A percentile compares a stretch with the other conserved stretches of the same genome.
These are phyloP conservation scores for Eumacrocentrus americanus DNA, from an alignment of 2,888 invertebrate species.

Conservation along the genomic window DNA sequence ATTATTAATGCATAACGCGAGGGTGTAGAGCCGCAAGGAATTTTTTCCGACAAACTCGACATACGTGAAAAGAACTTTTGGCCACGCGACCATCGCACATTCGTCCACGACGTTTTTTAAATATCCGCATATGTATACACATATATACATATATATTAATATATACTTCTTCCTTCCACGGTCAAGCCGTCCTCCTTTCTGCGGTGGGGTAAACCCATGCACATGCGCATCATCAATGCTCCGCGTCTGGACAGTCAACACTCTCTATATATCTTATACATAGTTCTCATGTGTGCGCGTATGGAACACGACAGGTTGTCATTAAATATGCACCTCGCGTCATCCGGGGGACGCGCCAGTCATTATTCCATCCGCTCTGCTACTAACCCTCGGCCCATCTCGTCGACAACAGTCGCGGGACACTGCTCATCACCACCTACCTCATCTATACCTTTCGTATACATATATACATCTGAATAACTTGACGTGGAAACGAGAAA, in stretches of 20 bases:
- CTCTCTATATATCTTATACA: neutral
- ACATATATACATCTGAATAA: slow-evolving; percentile 4
- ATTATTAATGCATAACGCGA: neutral
- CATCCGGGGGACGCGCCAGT: slow-evolving; percentile 51
- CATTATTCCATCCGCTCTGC: slow-evolving; percentile 54
- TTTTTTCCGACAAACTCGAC: neutral
- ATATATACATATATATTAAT: neutral
- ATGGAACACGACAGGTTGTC: slow-evolving; percentile 34
- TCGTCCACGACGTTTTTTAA: slow-evolving; percentile 20
- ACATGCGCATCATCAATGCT: slow-evolving; percentile 3
- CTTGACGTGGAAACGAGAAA: neutral
- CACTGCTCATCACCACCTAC: slow-evolving; percentile 5
- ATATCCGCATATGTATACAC: neutral
- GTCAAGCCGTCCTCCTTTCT: neutral
- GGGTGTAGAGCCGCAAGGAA: neutral
- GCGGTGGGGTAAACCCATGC: neutral
- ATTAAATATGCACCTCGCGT: slow-evolving; percentile 57
- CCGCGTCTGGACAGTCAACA: neutral
- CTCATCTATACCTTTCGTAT: no score
- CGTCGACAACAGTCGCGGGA: slow-evolving; percentile 21
- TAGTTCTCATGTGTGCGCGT: neutral
- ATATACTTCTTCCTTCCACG: neutral
- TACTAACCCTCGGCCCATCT: slow-evolving; percentile 13
- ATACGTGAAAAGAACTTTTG: neutral
- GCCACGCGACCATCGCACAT: slow-evolving; percentile 18